A percentile compares a stretch with the other conserved stretches of the same genome.
phyloP scores from a whole-genome alignment of 2,888 invertebrate species.

The Ptilodon capucinus region DNA sequence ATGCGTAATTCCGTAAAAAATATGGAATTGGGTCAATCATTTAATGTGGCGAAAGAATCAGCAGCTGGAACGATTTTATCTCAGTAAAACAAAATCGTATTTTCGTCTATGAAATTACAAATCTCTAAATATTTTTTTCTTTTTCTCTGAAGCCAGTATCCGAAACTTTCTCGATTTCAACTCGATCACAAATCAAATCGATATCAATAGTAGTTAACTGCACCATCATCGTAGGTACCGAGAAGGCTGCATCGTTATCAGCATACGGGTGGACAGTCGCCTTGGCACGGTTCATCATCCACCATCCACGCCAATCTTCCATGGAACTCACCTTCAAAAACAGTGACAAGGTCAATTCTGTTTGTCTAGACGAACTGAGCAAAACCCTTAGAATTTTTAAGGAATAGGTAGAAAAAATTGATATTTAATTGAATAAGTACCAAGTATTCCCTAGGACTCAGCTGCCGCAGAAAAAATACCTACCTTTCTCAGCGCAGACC shows the following conservation, averaged over 20 bases:
- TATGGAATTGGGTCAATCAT: not conserved
- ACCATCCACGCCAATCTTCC: slow-evolving; percentile 49
- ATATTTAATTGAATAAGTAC: too few species aligned
- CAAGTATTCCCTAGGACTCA: too few species aligned
- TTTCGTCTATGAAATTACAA: too few species aligned
- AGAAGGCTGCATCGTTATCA: slow-evolving; percentile 68
- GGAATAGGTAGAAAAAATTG: not conserved
- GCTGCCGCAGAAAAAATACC: too few species aligned
- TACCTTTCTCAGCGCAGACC: too few species aligned
- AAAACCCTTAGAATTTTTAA: slow-evolving; percentile 11
- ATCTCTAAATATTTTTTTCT: too few species aligned
- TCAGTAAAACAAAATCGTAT: too few species aligned
- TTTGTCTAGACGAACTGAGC: slow-evolving; percentile 49
- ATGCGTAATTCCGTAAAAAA: not conserved
- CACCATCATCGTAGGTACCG: slow-evolving; percentile 29
- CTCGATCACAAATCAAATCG: slow-evolving; percentile 20
- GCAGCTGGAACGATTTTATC: not conserved
- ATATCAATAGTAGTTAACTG: slow-evolving; percentile 35
- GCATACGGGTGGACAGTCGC: slow-evolving; percentile 68
- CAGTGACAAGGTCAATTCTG: slow-evolving; percentile 56
- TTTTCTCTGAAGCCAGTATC: not conserved
- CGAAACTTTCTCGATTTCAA: slow-evolving; percentile 14
- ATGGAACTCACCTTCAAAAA: slow-evolving; percentile 51
- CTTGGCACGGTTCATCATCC: slow-evolving; percentile 70
- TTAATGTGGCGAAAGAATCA: too few species aligned